Evolutionary conservation across 1,140 invertebrate species (phyloP).

Genomic region (Drosophila albomicans): DNA sequence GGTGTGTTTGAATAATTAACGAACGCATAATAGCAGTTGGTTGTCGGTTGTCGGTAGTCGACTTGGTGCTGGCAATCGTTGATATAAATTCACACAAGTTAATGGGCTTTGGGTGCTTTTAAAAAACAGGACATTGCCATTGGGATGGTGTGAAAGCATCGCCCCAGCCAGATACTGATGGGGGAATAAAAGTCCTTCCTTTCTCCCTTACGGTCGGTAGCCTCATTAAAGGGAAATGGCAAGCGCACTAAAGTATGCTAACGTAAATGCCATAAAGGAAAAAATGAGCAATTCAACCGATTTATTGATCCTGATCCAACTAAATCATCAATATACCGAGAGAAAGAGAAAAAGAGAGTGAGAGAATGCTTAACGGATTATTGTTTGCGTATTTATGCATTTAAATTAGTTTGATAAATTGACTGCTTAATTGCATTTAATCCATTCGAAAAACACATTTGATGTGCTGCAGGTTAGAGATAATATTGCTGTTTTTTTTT

Average conservation of each 20-base stretch:
- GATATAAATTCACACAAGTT: slow-evolving; percentile 82
- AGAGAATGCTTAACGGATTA: not conserved
- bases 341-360: no score
- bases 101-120: slow-evolving; percentile 76
- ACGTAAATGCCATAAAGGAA: slow-evolving; percentile 10
- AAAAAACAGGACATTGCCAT: slow-evolving; percentile 52
- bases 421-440: slow-evolving; percentile 10
- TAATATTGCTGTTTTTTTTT: slow-evolving; percentile 10
- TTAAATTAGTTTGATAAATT: slow-evolving; percentile 5
- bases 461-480: slow-evolving; percentile 9
- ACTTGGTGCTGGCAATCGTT: slow-evolving; percentile 61
- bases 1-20: slow-evolving; percentile 80
- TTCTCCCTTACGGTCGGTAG: slow-evolving; percentile 5
- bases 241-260: not conserved
- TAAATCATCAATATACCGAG: no score
- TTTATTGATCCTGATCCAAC: slow-evolving; percentile 6
- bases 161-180: slow-evolving; percentile 1
- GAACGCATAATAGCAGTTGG: slow-evolving; percentile 73
- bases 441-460: slow-evolving; percentile 6
- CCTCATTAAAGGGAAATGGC: slow-evolving; percentile 46
- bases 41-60: slow-evolving; percentile 29
- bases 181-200: slow-evolving; percentile 21
- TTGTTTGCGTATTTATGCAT: not conserved
- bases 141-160: not conserved
- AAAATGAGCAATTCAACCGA: not conserved